These are phyloP conservation scores for Ichneumoninae sp. DNA, from an alignment of 2,888 invertebrate genomes.

Conservation along the genomic window DNA sequence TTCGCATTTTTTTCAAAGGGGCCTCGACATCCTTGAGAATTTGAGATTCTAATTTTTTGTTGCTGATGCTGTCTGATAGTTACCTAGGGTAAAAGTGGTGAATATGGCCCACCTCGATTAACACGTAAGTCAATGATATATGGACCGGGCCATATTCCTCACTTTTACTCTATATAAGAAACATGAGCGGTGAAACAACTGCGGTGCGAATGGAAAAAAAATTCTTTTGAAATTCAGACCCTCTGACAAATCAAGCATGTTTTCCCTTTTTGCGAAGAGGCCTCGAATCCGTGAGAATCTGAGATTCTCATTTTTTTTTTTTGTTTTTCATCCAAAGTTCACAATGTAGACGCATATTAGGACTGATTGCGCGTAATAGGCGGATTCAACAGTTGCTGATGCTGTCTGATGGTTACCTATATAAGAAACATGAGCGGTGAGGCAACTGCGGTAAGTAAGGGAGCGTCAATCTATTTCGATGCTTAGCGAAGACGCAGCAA, in stretches of 20 bases:
- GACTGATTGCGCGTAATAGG: background rate
- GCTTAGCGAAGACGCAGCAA: constrained; percentile 80
- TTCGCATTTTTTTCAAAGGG: background rate
- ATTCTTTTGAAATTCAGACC: no score
- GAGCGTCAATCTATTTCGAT: constrained; percentile 81
- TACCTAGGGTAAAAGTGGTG: background rate
- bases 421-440: background rate
- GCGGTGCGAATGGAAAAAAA: background rate
- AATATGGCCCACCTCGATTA: no score
- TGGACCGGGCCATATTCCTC: no score
- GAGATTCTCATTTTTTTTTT: background rate
- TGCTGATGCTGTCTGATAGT: constrained; percentile 7
- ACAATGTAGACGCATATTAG: background rate
- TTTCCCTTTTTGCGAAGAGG: no score
- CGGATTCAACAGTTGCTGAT: constrained; percentile 7
- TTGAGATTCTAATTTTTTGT: background rate
- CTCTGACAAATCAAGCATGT: no score
- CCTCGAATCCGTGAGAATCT: background rate
- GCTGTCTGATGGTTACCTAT: constrained; percentile 15
- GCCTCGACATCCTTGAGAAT: background rate
- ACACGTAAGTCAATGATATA: no score
- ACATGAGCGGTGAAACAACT: constrained; percentile 2
- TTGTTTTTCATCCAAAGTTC: background rate
- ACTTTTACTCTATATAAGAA: background rate
- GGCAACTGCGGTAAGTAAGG: constrained; percentile 26